Evolutionary conservation across 2,797 vertebrate genomes (phyloP), one percentile per base, ranked within the genome.

Genomic region (Enteromius fasciolatus): DNA sequence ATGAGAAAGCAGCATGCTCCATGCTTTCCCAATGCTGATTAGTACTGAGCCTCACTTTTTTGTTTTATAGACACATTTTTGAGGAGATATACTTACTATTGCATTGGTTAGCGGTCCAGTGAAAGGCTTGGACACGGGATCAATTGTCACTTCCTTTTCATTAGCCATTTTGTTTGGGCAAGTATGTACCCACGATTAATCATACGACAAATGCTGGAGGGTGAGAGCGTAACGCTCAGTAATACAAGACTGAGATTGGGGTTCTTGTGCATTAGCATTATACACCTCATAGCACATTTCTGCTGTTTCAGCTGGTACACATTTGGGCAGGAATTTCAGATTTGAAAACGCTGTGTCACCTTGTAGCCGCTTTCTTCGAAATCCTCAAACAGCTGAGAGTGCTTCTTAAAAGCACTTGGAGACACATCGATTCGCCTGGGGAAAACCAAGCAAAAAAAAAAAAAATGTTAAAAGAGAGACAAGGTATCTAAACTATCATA

Each of bases 321-420:
- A 87, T 73, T 87, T 85, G 85, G 87, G 87, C 90, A 82, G 95
- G 95, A 90, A 95, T 91, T 83, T 95, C 94, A 96, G 90, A 92
- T 91, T 91, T 92, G 87, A 91, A 95, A 95, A 93, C 91, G 93
- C 87, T 90, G 89, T 91, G 94, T 99, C 96, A 99, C 98, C 98
- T 99, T 99, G 94, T 97, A 98, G 94, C 95, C 93, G 86, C 94
- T 90, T 90, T 98, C 97, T 88, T 97, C 98, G 91, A 95, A 87
- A 90, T 99, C 98, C 90, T 99, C 98, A 93, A 98, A 98, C 92
- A 96, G 94, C 89, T 97, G 97, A 94, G 96, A 93, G 95, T 98
- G 97, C 93, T 97, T 98, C 96, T 97, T 99, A 97, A 99, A 98
- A 92, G 97, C 97, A 97, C 98, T 99, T 94, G 98, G 98, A 93